Base-by-base conservation (phyloP, 2,113 vertebrate genomes). In the Casuarius casuarius region DNA sequence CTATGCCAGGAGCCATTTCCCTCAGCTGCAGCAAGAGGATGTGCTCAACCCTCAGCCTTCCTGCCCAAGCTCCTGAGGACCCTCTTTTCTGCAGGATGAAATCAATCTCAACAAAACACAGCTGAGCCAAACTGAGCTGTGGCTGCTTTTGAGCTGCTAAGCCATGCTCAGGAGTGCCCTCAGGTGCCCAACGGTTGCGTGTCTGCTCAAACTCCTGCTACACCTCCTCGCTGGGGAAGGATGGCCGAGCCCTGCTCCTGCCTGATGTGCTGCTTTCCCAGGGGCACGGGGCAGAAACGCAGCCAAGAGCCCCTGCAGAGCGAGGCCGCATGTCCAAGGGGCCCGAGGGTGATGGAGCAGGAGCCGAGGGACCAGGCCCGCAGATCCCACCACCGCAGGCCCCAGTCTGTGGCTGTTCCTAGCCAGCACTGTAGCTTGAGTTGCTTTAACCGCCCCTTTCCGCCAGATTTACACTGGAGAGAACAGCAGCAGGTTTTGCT, bases 51-150 rank as follows among this genome's bases (percentile, higher is more conserved):
- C 48, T 20, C 83, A 48, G 0, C 12, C 40, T 35, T 4, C 5
- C 35, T 15, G 70, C 8, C 2, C 0, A 4, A 11, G 16, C 3
- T 3, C 0, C 33, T 20, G 23, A 29, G 40, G 9, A 35, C 8
- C 18, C 18, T 54, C 21, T 49, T 83, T 80, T 28, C 62, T 38
- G 12, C 2, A 1, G 22, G 59, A 62, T 51, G 44, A 58, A 75
- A 65, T 11, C n/a, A 72, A 29, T 13, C 25, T 40, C 5, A 20
- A 7, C 1, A 11, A 81, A 65, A 61, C 0, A 5, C 49, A 68
- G 62, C 31, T 5, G 40, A 28, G 54, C 35, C n/a, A 22, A 63
- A 22, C 5, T 8, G 48, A 91, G 51, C 3, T 35, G 68, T 5
- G 2, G 40, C 28, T 5, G 12, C 61, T 65, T 71, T 10, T 26